Base-by-base conservation (phyloP, 2,113 vertebrate species). In the Oxyruncus cristatus region DNA sequence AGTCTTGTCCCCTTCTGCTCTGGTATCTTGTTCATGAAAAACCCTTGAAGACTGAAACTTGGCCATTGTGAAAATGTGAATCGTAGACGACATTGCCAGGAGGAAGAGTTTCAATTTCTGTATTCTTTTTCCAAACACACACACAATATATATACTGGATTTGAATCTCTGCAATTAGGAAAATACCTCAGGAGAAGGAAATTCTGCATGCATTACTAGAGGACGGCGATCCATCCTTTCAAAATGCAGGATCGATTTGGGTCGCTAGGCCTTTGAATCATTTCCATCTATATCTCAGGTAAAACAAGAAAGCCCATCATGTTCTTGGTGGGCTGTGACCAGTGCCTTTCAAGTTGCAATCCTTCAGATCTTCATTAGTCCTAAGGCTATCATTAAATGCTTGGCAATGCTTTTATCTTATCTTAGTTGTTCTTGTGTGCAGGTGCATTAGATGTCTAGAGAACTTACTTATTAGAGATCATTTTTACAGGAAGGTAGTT, bases 321-420 rank as follows among this genome's bases (percentile, higher is more conserved):
- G 76, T 93, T 91, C 94, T 91, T 12, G 19, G 91, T 89, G 61
- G 83, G 83, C 72, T 92, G 75, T 87, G 91, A 77, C 91, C 65
- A 67, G 52, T 88, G 82, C 66, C 37, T 95, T 94, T 96, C 65
- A 90, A 84, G 68, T 22, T 89, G 46, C 50, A 84, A 4, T 74
- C 86, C 80, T 93, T 97, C 89, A 92, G 72, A 93, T 92, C 83
- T 86, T 93, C 80, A 59, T 92, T 81, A 92, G 76, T 71, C 89
- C 91, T 96, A 91, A 72, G 89, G 81, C 87, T 94, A 85, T 87
- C 50, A 77, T 93, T 92, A 93, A 91, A 81, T 87, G 91, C 30
- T 87, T 96, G 84, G 55, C 68, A 87, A 75, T 81, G 24, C 61
- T 72, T 95, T 93, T 80, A 81, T 76, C 63, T 93, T 88, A 83